These are phyloP conservation scores for Allygus modestus DNA, from an alignment of 2,888 invertebrate genomes.

Conservation along the genomic window DNA sequence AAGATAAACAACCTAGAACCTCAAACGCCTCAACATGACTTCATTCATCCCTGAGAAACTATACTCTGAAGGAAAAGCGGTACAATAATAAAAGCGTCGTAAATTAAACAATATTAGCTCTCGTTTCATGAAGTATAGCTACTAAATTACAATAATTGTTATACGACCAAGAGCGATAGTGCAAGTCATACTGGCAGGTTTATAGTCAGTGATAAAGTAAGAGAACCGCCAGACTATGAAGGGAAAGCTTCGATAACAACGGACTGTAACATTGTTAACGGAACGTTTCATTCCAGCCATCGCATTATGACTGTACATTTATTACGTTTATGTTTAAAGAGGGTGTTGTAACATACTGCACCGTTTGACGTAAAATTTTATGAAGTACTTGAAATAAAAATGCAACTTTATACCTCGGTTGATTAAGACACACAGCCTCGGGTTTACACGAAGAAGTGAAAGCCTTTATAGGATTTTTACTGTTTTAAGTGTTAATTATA, in stretches of 20 bases:
- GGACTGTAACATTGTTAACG: slow-evolving; percentile 12
- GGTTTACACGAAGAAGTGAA: too few species aligned
- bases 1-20: too few species aligned
- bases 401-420: neutral
- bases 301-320: neutral
- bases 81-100: neutral
- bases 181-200: slow-evolving; percentile 16
- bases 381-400: neutral
- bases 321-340: neutral
- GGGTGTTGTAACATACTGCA: neutral
- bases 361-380: neutral
- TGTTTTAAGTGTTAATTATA: too few species aligned
- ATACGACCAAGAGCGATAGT: slow-evolving; percentile 7
- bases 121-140: neutral
- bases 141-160: slow-evolving; percentile 28
- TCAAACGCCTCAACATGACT: too few species aligned
- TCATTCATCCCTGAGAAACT: too few species aligned
- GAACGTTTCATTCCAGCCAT: neutral
- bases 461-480: too few species aligned
- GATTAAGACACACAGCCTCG: too few species aligned
- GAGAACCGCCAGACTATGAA: slow-evolving; percentile 24
- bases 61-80: neutral
- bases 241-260: slow-evolving; percentile 22
- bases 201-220: slow-evolving; percentile 2
- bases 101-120: slow-evolving; percentile 30